These are phyloP conservation scores for Podilymbus podiceps DNA, from an alignment of 2,113 vertebrate genomes.

Conservation along the genomic window DNA sequence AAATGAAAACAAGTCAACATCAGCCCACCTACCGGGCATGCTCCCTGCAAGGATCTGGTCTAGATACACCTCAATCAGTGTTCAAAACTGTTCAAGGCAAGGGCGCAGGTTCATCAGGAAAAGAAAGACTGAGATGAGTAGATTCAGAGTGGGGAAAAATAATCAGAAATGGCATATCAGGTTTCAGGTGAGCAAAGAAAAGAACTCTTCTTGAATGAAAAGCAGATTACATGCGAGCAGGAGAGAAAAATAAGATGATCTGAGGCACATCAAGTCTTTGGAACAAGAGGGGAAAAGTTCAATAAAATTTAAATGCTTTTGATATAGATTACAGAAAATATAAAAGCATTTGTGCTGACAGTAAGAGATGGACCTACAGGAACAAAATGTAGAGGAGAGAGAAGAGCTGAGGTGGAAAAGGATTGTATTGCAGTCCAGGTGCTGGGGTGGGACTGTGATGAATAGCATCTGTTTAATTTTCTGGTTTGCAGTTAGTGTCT, in stretches of 20 bases:
- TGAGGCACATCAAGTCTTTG: background rate
- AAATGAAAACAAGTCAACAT: background rate
- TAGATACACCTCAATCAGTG: background rate
- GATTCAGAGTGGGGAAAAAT: background rate
- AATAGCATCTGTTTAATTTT: constrained; percentile 26
- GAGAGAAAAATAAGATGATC: background rate
- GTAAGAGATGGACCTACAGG: background rate
- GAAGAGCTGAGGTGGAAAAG: background rate
- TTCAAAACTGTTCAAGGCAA: background rate
- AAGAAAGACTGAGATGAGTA: background rate
- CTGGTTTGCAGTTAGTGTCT: background rate
- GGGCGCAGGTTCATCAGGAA: background rate
- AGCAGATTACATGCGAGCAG: background rate
- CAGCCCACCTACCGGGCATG: background rate
- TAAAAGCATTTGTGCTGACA: background rate
- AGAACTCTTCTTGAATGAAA: background rate
- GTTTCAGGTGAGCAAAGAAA: background rate
- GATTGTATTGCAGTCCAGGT: background rate
- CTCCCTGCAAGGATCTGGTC: background rate
- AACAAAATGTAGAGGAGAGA: background rate
- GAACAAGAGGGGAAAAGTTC: background rate
- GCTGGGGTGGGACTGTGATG: background rate
- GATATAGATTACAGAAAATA: background rate
- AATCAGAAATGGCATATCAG: background rate
- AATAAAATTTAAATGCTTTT: background rate